A percentile compares a stretch with the other conserved stretches of the same genome.
Evolutionary conservation across 2,888 invertebrate genomes (phyloP).

Genomic region (Flabesymbios commensalis): DNA sequence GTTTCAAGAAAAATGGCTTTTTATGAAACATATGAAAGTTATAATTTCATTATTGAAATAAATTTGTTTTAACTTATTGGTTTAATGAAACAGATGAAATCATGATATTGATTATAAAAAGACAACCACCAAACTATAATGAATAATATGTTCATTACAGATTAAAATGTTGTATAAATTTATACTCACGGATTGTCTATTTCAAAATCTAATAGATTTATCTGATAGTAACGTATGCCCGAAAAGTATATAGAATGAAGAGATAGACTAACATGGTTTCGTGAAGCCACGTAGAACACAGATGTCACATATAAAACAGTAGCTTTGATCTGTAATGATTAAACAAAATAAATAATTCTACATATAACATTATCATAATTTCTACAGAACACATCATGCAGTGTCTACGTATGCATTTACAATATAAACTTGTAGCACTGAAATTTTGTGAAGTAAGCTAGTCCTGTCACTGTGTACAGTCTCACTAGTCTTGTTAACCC

Average conservation of each 20-base stretch:
- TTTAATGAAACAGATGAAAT: no score
- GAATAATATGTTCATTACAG: no score
- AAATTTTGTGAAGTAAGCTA: neutral
- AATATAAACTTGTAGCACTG: neutral
- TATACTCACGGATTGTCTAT: slow-evolving; percentile 65
- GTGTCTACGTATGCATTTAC: neutral
- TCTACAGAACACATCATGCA: neutral
- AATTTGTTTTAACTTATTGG: no score
- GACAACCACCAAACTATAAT: no score
- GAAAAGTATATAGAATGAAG: slow-evolving; percentile 65
- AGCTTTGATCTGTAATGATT: slow-evolving; percentile 61
- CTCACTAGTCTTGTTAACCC: no score
- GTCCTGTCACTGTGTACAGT: neutral
- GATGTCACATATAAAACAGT: slow-evolving; percentile 61
- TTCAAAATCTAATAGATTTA: slow-evolving; percentile 60
- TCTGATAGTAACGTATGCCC: slow-evolving; percentile 63
- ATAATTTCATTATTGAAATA: no score
- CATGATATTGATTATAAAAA: no score
- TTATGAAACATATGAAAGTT: no score
- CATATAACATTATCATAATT: no score
- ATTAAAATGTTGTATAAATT: neutral
- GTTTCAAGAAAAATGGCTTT: no score
- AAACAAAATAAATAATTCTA: neutral
- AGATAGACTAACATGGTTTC: no score
- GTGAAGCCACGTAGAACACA: slow-evolving; percentile 64